A percentile compares a stretch with the other conserved stretches of the same genome.
These are phyloP conservation scores for Leptocoma aspasia DNA, from an alignment of 2,113 vertebrate species.

Conservation along the genomic window DNA sequence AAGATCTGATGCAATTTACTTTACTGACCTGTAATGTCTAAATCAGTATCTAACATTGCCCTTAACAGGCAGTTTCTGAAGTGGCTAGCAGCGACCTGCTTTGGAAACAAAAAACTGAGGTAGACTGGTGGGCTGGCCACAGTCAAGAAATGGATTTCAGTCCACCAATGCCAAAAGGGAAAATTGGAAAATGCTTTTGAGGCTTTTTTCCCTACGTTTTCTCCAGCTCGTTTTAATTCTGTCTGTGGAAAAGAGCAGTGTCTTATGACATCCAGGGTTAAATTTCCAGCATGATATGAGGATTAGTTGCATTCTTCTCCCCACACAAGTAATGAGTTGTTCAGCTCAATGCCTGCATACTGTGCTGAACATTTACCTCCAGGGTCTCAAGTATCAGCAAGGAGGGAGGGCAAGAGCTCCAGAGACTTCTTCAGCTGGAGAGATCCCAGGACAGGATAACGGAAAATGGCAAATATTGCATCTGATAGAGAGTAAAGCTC, in stretches of 20 bases:
- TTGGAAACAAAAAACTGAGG: background rate
- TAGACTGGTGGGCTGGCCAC: background rate
- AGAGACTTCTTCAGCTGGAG: conserved; percentile 14
- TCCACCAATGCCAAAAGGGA: background rate
- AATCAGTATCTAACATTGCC: background rate
- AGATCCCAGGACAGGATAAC: conserved; percentile 29
- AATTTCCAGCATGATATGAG: background rate
- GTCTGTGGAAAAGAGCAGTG: background rate
- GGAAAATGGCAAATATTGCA: conserved; percentile 21
- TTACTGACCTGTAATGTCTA: background rate
- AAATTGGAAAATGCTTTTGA: background rate
- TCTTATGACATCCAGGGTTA: conserved; percentile 1
- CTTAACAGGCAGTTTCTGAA: background rate
- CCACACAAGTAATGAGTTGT: background rate
- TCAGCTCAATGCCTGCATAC: background rate
- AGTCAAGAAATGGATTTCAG: background rate
- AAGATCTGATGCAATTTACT: background rate
- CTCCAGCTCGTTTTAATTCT: background rate
- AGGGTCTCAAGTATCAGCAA: conserved; percentile 4
- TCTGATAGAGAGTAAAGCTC: background rate
- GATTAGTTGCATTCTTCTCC: background rate
- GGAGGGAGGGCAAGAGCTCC: background rate
- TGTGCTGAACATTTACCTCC: conserved; percentile 8
- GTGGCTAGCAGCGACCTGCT: fast-evolving
- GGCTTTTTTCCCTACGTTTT: background rate